Conservation (phyloP, 2,113 vertebrate genomes). For the Petaurus breviceps region DNA sequence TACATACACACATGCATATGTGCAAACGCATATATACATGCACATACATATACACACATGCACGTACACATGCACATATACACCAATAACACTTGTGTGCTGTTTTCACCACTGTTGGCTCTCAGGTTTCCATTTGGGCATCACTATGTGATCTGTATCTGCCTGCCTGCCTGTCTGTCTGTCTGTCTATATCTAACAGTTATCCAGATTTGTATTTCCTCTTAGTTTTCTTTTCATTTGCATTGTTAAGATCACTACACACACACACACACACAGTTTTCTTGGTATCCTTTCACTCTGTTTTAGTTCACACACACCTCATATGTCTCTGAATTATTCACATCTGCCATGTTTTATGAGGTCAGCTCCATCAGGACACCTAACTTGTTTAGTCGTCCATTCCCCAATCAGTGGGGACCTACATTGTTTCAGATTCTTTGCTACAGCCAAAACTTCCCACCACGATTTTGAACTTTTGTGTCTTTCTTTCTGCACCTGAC, state of each 20-base stretch:
- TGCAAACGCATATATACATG: too few species aligned
- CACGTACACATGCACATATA: too few species aligned
- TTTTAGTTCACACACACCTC: neutral
- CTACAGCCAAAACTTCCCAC: neutral
- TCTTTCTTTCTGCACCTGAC: neutral
- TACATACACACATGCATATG: too few species aligned
- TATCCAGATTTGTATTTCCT: neutral
- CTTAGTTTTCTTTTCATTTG: neutral
- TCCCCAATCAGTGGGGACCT: neutral
- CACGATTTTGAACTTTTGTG: neutral
- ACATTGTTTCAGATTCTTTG: neutral
- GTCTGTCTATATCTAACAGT: too few species aligned
- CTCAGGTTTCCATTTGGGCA: neutral
- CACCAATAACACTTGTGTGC: neutral
- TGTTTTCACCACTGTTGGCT: neutral
- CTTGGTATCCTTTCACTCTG: neutral
- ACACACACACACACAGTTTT: neutral
- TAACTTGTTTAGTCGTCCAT: neutral
- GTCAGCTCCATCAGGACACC: neutral
- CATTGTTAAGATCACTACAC: neutral
- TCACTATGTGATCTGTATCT: neutral
- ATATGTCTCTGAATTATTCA: neutral
- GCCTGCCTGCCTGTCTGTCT: too few species aligned
- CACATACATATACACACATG: too few species aligned
- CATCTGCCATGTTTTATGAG: neutral